phyloP scores from a whole-genome alignment of 2,797 vertebrate species.

The Melanotaenia boesemani region DNA sequence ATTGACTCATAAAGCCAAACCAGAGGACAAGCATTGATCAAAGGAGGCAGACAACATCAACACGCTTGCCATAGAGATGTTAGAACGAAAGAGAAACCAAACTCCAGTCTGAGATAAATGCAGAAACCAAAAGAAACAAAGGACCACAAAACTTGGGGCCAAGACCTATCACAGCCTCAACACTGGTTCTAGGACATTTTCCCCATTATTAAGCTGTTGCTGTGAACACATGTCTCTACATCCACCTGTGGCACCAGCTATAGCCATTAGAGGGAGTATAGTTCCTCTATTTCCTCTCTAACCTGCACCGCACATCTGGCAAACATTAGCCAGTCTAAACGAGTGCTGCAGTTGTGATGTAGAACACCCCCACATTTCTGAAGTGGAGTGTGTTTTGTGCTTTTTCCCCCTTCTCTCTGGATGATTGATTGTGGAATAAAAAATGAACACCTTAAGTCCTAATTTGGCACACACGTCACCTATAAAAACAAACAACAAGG shows the following conservation, averaged over 20 bases:
- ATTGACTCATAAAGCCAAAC: conserved; percentile 26
- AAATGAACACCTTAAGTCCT: conserved; percentile 67
- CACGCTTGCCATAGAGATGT: conserved; percentile 13
- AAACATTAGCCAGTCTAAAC: conserved; percentile 78
- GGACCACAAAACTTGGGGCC: conserved; percentile 20
- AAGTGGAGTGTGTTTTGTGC: conserved; percentile 55
- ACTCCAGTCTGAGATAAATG: conserved; percentile 21
- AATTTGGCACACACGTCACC: conserved; percentile 62
- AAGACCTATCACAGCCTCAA: conserved; percentile 39
- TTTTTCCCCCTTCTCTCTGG: conserved; percentile 6
- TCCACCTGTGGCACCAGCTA: conserved; percentile 48
- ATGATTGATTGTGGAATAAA: conserved; percentile 69
- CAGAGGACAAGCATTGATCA: conserved; percentile 31
- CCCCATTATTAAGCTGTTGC: conserved; percentile 61
- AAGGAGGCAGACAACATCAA: conserved; percentile 18
- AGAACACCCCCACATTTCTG: conserved; percentile 78
- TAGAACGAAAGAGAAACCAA: conserved; percentile 21
- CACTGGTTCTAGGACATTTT: conserved; percentile 49
- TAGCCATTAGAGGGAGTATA: conserved; percentile 72
- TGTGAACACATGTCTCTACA: conserved; percentile 60
- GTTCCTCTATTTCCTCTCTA: conserved; percentile 46
- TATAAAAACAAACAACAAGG: conserved; percentile 67
- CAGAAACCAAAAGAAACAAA: conserved; percentile 30
- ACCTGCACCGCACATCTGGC: conserved; percentile 80
- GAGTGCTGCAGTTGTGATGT: conserved; percentile 75